Evolutionary conservation across 2,888 invertebrate genomes (phyloP).

Genomic region (Eubasilissa splendida): DNA sequence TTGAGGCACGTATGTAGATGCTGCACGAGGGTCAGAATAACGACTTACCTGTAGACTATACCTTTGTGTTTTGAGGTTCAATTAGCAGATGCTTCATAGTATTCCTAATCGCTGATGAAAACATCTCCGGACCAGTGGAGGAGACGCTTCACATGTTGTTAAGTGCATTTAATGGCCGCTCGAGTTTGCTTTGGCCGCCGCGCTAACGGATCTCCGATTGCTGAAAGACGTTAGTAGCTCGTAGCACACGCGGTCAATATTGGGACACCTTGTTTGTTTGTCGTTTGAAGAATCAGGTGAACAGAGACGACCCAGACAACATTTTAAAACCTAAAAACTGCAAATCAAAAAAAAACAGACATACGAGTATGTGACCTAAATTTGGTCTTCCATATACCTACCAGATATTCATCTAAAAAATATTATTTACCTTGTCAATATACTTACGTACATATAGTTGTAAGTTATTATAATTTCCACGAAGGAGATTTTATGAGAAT

Average conservation of each 20-base stretch:
- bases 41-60: slow-evolving; percentile 14
- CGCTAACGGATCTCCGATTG: slow-evolving; percentile 48
- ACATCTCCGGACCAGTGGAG: slow-evolving; percentile 39
- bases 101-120: slow-evolving; percentile 57
- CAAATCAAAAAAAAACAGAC: no score
- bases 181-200: not conserved
- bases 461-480: no score
- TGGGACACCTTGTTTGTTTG: slow-evolving; percentile 24
- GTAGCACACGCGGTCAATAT: slow-evolving; percentile 46
- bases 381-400: no score
- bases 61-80: slow-evolving; percentile 44
- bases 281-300: not conserved
- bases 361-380: no score
- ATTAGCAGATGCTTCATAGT: slow-evolving; percentile 50
- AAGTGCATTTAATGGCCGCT: slow-evolving; percentile 54
- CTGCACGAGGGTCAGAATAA: no score
- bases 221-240: not conserved
- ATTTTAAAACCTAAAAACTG: no score
- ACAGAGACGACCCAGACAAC: not conserved
- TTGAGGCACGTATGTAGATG: not conserved
- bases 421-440: no score
- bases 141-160: slow-evolving; percentile 38
- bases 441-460: no score
- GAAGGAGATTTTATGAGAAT: no score
- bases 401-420: no score